Evolutionary conservation across 2,888 invertebrate genomes (phyloP), one percentile per base, ranked within the genome.

Genomic region (Acronicta psi): DNA sequence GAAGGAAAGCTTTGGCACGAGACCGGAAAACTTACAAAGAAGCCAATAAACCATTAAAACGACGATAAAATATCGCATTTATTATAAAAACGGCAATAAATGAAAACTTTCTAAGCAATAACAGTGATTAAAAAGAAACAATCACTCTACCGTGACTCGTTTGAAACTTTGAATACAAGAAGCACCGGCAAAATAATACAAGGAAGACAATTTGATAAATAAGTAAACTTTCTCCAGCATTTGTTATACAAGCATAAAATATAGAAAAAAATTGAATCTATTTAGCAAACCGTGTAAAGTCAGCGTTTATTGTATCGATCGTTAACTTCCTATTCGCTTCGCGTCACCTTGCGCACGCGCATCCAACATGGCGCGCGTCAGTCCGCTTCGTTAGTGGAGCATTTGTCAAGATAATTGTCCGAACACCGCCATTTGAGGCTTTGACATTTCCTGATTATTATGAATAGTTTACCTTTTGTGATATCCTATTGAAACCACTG

Each of bases 371-470:
- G 81, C 80, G 80, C 77, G 75, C 80, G 84, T 84, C 85, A 84
- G 76, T 72, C 66, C 68, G 73, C 84, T 90, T 91, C 91, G 88
- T 91, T 92, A 92, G 90, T 80, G 70, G 81, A 84, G 85, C 88
- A 91, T 92, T 92, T 91, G 91, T 91, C 89, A 90, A 89, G 88
- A 90, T 90, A 91, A 91, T 91, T 90, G 89, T 87, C 84, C 80
- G 82, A 85, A 86, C 83, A 71, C 62, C 79, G 77, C 87, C 87
- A 84, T 88, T 89, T 85, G 80, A 83, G 81, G 82, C 79, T 82
- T 79, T 82, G 87, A 88, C 85, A 81, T 88, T 89, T 91, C 87
- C 88, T 87, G 84, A 81, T 87, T 85, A 84, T 82, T 82, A 84
- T 84, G 81, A 84, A 84, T 80, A 82, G 69, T 55, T 61, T 61